A percentile compares a stretch with the other conserved stretches of the same genome.
phyloP scores from a whole-genome alignment of 2,888 invertebrate species.

The Heliothis peltigera region DNA sequence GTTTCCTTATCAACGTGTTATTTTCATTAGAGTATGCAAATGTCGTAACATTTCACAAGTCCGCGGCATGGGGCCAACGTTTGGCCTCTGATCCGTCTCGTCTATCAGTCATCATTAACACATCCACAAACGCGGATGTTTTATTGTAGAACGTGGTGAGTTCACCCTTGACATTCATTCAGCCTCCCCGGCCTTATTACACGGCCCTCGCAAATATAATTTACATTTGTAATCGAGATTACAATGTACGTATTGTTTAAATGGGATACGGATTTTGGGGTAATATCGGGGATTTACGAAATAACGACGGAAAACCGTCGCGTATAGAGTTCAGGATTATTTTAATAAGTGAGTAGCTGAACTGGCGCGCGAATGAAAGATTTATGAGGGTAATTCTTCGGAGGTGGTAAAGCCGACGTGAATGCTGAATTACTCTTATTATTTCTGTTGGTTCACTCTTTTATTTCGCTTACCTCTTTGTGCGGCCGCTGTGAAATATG shows the following conservation, averaged over 20 bases:
- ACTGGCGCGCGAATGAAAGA: conserved; percentile 66
- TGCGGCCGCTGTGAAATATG: conserved; percentile 51
- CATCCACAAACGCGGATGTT: conserved; percentile 59
- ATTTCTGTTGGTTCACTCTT: conserved; percentile 63
- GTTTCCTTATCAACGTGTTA: conserved; percentile 40
- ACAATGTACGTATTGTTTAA: conserved; percentile 66
- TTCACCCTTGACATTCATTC: conserved; percentile 71
- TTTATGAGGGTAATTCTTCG: conserved; percentile 70
- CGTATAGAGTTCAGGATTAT: conserved; percentile 64
- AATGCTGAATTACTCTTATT: conserved; percentile 64
- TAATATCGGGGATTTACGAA: conserved; percentile 57
- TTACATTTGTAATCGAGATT: conserved; percentile 69
- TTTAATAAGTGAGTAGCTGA: conserved; percentile 59
- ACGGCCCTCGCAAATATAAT: conserved; percentile 64
- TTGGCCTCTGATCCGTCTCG: conserved; percentile 59
- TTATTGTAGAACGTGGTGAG: conserved; percentile 61
- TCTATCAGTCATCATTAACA: conserved; percentile 55
- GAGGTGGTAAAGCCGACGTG: conserved; percentile 66
- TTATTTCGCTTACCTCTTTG: conserved; percentile 60
- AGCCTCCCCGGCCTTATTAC: conserved; percentile 53
- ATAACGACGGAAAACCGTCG: conserved; percentile 63
- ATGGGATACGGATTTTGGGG: conserved; percentile 62
- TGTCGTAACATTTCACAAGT: conserved; percentile 34
- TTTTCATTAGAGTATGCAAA: conserved; percentile 57
- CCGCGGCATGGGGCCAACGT: conserved; percentile 45